Conservation (phyloP, 2,113 vertebrate species). For the Abramis brama region DNA sequence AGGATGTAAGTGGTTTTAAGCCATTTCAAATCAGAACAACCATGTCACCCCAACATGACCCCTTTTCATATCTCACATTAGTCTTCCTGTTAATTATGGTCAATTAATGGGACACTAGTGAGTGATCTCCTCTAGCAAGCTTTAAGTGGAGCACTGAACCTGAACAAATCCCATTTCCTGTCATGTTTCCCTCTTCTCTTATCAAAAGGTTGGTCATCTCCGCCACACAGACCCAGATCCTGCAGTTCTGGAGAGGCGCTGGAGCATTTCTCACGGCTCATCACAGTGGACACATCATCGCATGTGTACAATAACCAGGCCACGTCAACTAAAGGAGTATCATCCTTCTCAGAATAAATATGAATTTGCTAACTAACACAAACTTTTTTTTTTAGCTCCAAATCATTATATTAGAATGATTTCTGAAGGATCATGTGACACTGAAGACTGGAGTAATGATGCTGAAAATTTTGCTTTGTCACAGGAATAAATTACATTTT, state of each 20-base stretch:
- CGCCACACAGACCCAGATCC: constrained; percentile 21
- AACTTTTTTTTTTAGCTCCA: too few species aligned
- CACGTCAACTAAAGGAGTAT: not conserved
- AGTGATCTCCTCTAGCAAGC: constrained; percentile 42
- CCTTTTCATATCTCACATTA: constrained; percentile 37
- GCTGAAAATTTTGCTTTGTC: too few species aligned
- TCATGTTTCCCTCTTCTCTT: constrained; percentile 16
- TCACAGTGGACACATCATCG: not conserved
- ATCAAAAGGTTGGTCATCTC: not conserved
- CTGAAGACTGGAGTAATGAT: too few species aligned
- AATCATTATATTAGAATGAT: too few species aligned
- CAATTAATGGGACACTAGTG: constrained; percentile 44
- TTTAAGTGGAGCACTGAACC: constrained; percentile 52
- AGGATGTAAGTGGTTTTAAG: constrained; percentile 6
- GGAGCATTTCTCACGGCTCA: constrained; percentile 25
- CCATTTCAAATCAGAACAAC: constrained; percentile 31
- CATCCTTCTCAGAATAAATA: too few species aligned
- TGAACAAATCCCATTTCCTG: constrained; percentile 55
- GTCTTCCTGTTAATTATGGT: constrained; percentile 40
- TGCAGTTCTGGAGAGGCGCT: constrained; percentile 10
- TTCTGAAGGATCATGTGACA: too few species aligned
- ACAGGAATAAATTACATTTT: too few species aligned
- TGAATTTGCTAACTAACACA: too few species aligned
- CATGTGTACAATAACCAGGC: not conserved
- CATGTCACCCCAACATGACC: constrained; percentile 39